Base-by-base conservation (phyloP, 2,113 vertebrate species). In the Peromyscus polionotus region DNA sequence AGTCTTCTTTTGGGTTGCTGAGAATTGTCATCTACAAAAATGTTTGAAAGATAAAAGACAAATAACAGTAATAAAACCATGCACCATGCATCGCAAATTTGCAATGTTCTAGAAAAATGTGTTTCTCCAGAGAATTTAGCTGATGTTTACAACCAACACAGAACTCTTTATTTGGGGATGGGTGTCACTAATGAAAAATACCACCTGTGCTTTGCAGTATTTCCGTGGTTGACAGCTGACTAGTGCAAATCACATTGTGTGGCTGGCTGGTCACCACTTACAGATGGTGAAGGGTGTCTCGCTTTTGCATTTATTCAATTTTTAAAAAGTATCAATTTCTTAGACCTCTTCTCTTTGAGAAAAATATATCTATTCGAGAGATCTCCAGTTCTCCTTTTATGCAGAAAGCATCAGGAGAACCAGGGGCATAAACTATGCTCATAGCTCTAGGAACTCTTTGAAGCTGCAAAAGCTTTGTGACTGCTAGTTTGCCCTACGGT, bases 1-100 rank as follows among this genome's bases (percentile, higher is more conserved):
- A 89, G 42, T 91, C 84, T 95, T 86, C 88, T 54, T 96, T 97
- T 95, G 85, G 20, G 31, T 84, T 90, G 63, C 65, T 81, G 4
- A 90, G 75, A 90, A 94, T 61, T 96, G 33, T 95, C 92, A 91
- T 87, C 86, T 97, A 76, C 91, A 97, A 83, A 97, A 73, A 86
- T 81, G 13, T 90, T 13, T 81, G 75, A n/a, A 16, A 73, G 48
- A 87, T 73, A 94, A 90, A 95, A 92, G 92, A 97, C 63, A 94
- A 96, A 94, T 85, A 88, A 57, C 42, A 97, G 76, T 81, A 90
- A 96, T 90, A 86, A 93, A 97, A 91, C 14, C 22, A 36, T 6
- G 22, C 70, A 61, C 19, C 77, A 33, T 17, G 0, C 0, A 19
- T 31, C 19, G 57, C 22, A 33, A 92, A 39, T 33, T 96, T 42